Percentiles rank a stretch among this genome's conserved stretches.
phyloP scores from a whole-genome alignment of 1,140 invertebrate species.

The Psilanteris sp. region DNA sequence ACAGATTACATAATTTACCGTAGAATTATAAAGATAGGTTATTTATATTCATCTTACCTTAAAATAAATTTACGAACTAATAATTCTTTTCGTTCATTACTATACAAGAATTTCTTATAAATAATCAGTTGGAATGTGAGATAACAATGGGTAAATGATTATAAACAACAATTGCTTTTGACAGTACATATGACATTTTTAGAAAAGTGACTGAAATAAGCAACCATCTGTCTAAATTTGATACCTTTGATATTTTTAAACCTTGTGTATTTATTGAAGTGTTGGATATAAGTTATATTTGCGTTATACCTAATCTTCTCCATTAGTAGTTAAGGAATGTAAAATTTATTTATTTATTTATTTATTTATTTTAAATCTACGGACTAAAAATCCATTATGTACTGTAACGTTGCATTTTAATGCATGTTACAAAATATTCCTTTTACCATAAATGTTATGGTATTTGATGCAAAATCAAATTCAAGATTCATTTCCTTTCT shows the following conservation, averaged over 20 bases:
- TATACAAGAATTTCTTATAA: background rate
- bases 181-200: background rate
- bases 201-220: background rate
- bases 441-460: no score
- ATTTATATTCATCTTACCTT: background rate
- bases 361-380: no score
- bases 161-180: background rate
- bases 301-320: background rate
- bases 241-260: background rate
- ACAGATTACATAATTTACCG: background rate
- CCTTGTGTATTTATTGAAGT: background rate
- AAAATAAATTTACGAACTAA: conserved; percentile 10
- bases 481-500: no score
- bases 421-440: no score
- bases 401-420: no score
- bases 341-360: no score
- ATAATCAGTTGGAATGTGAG: background rate
- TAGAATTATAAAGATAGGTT: conserved; percentile 5
- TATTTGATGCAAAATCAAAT: no score
- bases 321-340: no score
- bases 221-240: background rate
- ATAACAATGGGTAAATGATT: background rate
- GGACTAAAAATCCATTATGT: no score
- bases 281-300: background rate
- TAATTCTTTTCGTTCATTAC: conserved; percentile 1